A percentile compares a stretch with the other conserved stretches of the same genome.
These are phyloP conservation scores for Lepus timidus DNA, from an alignment of 2,113 vertebrate genomes.

Conservation along the genomic window DNA sequence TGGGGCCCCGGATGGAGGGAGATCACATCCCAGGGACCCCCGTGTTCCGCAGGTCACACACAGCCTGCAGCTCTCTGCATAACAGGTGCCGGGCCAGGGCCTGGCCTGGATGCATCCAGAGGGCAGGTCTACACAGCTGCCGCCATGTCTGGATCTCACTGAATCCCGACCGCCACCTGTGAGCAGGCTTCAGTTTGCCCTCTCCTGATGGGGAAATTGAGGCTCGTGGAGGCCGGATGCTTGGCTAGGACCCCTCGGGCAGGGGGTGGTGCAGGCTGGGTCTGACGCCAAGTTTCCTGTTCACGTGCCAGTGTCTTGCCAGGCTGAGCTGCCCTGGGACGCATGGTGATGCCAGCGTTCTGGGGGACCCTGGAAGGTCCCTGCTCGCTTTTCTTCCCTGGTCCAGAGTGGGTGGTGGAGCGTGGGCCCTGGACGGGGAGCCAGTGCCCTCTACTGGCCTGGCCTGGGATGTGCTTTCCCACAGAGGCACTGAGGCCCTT, in stretches of 20 bases:
- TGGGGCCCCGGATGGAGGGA: fast-evolving
- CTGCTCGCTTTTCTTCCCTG: neutral
- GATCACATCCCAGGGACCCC: neutral
- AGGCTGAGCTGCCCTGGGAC: neutral
- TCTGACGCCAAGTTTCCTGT: neutral
- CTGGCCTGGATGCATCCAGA: neutral
- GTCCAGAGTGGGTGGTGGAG: neutral
- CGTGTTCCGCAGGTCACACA: neutral
- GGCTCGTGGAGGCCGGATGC: neutral
- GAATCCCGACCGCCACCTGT: fast-evolving
- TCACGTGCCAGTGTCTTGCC: fast-evolving
- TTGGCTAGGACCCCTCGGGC: fast-evolving
- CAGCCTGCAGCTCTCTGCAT: neutral
- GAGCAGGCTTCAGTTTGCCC: fast-evolving
- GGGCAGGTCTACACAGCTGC: fast-evolving
- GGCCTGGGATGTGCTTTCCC: neutral
- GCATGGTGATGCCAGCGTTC: neutral
- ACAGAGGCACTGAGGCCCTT: neutral
- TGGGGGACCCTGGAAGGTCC: too few relatives aligned
- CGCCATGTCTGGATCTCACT: fast-evolving
- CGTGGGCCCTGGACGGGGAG: neutral
- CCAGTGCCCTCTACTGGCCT: neutral
- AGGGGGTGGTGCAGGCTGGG: neutral
- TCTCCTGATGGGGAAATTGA: neutral
- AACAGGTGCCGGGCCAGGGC: fast-evolving